A percentile compares a stretch with the other conserved stretches of the same genome.
Conservation (phyloP, 2,888 invertebrate genomes). For the Branchipolynoe longqiensis region DNA sequence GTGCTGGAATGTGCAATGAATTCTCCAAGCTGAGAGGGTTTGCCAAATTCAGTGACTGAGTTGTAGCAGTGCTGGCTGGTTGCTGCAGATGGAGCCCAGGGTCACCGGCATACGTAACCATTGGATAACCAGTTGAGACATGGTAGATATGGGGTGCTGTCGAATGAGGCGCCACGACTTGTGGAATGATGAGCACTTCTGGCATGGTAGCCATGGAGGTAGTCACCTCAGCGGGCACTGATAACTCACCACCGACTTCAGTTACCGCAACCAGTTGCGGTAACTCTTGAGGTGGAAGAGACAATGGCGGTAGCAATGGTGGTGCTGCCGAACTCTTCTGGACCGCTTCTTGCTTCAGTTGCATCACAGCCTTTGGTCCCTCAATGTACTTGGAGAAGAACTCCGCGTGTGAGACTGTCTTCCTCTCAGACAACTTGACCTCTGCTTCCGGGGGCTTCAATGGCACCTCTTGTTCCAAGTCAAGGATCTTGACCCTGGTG, state of each 20-base stretch:
- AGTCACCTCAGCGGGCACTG: neutral
- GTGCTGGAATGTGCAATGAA: neutral
- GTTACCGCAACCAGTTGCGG: neutral
- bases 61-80: neutral
- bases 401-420: conserved; percentile 1
- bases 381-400: conserved; percentile 15
- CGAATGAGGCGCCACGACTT: neutral
- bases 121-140: neutral
- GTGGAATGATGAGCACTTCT: neutral
- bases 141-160: neutral
- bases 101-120: neutral
- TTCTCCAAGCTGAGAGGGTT: too few relatives aligned
- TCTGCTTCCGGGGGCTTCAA: neutral
- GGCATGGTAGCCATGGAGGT: neutral
- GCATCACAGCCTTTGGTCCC: neutral
- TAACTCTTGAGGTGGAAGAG: too few relatives aligned
- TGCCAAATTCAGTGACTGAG: too few relatives aligned
- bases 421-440: neutral
- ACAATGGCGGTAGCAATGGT: neutral
- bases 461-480: conserved; percentile 61
- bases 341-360: neutral
- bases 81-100: neutral
- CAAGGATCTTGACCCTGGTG: conserved; percentile 71
- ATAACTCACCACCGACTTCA: neutral
- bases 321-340: neutral